phyloP scores from a whole-genome alignment of 2,113 vertebrate species.

The Ranitomeya imitator region DNA sequence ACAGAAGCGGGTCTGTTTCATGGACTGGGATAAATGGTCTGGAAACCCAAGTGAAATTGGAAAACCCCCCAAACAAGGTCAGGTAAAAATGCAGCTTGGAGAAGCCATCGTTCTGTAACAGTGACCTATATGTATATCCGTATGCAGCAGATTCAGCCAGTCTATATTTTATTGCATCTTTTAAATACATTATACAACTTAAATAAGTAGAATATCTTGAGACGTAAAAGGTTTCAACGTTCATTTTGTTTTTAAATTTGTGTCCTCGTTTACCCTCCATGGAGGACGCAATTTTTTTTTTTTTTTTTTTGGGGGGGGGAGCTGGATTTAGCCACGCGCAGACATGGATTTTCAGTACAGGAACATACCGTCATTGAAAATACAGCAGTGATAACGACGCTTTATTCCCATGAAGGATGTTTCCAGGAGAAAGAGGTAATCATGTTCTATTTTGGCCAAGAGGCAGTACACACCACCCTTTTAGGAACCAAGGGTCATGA shows the following conservation, averaged over 20 bases:
- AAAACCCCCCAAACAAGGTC: too few species aligned
- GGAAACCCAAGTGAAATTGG: too few species aligned
- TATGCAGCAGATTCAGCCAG: conserved; percentile 1
- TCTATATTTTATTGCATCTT: conserved; percentile 47
- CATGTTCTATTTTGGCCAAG: not conserved
- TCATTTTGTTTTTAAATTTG: not conserved
- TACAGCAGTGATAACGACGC: not conserved
- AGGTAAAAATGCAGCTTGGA: too few species aligned
- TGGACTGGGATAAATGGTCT: too few species aligned
- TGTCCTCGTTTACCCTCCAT: not conserved
- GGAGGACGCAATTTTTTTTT: not conserved
- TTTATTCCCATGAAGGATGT: not conserved
- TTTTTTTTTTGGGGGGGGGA: too few species aligned
- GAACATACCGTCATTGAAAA: not conserved
- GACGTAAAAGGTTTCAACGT: not conserved
- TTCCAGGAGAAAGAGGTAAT: not conserved
- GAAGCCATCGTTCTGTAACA: not conserved
- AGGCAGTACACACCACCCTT: not conserved
- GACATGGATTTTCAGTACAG: not conserved
- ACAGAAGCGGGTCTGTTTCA: too few species aligned
- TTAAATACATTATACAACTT: conserved; percentile 54
- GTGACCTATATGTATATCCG: not conserved
- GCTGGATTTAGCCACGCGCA: too few species aligned
- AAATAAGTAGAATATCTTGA: conserved; percentile 44
- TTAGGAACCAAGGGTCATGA: not conserved